phyloP scores from a whole-genome alignment of 2,888 invertebrate species.

The Brachyptera risi region DNA sequence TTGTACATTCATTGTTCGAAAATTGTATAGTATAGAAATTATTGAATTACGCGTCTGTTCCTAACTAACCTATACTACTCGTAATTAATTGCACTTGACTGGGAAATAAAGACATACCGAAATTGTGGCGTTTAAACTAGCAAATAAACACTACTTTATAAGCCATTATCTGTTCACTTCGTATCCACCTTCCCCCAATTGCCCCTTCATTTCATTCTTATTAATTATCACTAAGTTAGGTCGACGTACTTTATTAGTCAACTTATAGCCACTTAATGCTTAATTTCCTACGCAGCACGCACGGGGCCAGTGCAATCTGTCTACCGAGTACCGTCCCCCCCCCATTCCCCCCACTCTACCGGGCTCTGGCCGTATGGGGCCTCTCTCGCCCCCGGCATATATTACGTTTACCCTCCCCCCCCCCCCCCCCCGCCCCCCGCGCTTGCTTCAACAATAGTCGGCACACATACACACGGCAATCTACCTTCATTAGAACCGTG shows the following conservation, averaged over 20 bases:
- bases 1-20: too few relatives aligned
- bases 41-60: too few relatives aligned
- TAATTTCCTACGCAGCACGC: not conserved
- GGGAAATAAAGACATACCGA: too few relatives aligned
- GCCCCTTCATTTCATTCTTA: not conserved
- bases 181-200: too few relatives aligned
- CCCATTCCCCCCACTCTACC: not conserved
- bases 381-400: too few relatives aligned
- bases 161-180: too few relatives aligned
- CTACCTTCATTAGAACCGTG: constrained; percentile 24
- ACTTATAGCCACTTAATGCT: constrained; percentile 15
- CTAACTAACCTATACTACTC: too few relatives aligned
- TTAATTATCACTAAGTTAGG: constrained; percentile 19
- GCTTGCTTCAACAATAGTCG: constrained; percentile 23
- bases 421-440: not conserved
- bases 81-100: too few relatives aligned
- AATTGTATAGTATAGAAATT: too few relatives aligned
- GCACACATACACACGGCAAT: constrained; percentile 25
- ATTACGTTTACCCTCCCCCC: too few relatives aligned
- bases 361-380: not conserved
- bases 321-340: not conserved
- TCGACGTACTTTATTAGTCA: not conserved
- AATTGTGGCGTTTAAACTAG: too few relatives aligned
- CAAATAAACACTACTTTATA: too few relatives aligned
- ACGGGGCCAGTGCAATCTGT: not conserved